phyloP scores from a whole-genome alignment of 2,797 vertebrate species.

The Microctenopoma stevenorrisi region DNA sequence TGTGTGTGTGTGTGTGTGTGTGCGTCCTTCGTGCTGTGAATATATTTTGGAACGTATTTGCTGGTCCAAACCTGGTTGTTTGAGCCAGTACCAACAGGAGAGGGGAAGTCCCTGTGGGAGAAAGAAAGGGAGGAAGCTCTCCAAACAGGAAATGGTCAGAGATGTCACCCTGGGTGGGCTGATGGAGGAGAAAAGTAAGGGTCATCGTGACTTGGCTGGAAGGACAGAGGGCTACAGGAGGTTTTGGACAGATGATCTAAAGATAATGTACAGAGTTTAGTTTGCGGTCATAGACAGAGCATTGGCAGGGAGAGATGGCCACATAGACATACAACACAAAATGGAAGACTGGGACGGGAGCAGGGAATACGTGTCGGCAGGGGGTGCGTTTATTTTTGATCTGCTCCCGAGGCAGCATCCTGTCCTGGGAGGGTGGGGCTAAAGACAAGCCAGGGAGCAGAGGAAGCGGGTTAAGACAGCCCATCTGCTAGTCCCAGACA shows the following conservation, averaged over 20 bases:
- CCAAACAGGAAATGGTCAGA: conserved; percentile 59
- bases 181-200: conserved; percentile 5
- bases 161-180: conserved; percentile 41
- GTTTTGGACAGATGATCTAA: conserved; percentile 14
- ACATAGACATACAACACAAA: conserved; percentile 11
- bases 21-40: conserved; percentile 56
- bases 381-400: conserved; percentile 87
- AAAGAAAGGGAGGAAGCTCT: conserved; percentile 30
- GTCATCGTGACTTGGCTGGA: conserved; percentile 41
- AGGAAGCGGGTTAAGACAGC: conserved; percentile 94
- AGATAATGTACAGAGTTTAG: neutral
- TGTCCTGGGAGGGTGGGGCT: conserved; percentile 93
- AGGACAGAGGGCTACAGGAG: neutral
- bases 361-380: conserved; percentile 66
- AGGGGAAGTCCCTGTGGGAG: conserved; percentile 70
- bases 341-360: conserved; percentile 34
- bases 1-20: conserved; percentile 26
- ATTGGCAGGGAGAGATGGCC: neutral
- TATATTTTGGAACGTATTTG: conserved; percentile 67
- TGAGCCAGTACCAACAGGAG: conserved; percentile 67
- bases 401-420: conserved; percentile 92
- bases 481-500: conserved; percentile 97
- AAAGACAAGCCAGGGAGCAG: conserved; percentile 87
- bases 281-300: conserved; percentile 1
- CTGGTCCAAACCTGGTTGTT: conserved; percentile 51